Percentiles rank a stretch among this genome's conserved stretches.
Evolutionary conservation across 1,140 invertebrate species (phyloP).

Genomic region (Temnothorax nylanderi): DNA sequence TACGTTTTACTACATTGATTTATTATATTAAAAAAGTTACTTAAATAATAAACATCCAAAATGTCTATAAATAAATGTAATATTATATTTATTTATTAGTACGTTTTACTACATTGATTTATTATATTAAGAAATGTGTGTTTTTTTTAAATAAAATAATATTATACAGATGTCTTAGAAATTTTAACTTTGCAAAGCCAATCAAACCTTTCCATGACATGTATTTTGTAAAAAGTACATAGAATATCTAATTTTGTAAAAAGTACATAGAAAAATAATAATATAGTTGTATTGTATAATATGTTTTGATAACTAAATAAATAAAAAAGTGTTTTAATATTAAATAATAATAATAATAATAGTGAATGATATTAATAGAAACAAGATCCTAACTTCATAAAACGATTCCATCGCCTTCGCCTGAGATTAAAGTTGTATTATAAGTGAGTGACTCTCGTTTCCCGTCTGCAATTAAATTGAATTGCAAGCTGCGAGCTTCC

Average conservation of each 20-base stretch:
- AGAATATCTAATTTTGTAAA: not conserved
- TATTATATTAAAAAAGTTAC: not conserved
- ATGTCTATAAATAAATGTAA: not conserved
- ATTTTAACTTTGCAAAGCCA: not conserved
- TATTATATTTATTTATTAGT: not conserved
- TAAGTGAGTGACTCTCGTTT: slow-evolving; percentile 35
- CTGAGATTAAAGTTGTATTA: slow-evolving; percentile 46
- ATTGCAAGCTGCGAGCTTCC: slow-evolving; percentile 43
- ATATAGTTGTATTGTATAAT: not conserved
- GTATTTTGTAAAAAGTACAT: not conserved
- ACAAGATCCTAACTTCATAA: not conserved
- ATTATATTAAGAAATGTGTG: not conserved
- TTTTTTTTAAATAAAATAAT: not conserved
- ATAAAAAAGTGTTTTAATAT: not conserved
- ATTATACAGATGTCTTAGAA: not conserved
- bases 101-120: not conserved
- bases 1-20: too few species aligned
- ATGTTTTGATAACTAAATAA: not conserved
- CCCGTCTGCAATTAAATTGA: slow-evolving; percentile 44
- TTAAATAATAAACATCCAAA: not conserved
- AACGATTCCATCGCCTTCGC: slow-evolving; percentile 9
- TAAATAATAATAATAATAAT: slow-evolving; percentile 6
- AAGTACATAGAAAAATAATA: not conserved
- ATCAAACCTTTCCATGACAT: not conserved
- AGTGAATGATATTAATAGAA: not conserved